A percentile compares a stretch with the other conserved stretches of the same genome.
phyloP scores from a whole-genome alignment of 1,140 invertebrate genomes.

The Euglossa dilemma region DNA sequence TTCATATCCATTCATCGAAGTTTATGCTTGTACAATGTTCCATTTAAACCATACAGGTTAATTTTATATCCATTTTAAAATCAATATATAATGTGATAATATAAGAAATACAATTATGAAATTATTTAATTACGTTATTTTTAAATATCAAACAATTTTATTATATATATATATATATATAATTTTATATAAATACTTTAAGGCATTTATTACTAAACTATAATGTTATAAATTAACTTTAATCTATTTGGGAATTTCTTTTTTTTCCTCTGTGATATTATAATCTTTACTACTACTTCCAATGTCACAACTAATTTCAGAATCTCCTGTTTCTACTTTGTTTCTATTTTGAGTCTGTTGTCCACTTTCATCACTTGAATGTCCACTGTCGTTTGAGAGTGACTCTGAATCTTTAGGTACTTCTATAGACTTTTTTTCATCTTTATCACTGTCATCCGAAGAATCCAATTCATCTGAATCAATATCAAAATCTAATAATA shows the following conservation, averaged over 20 bases:
- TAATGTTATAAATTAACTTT: background rate
- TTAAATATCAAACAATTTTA: background rate
- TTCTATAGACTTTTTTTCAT: background rate
- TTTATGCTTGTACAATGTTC: background rate
- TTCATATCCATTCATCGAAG: background rate
- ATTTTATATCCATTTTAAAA: background rate
- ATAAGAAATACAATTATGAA: background rate
- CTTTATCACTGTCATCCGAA: constrained; percentile 60
- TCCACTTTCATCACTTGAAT: constrained; percentile 48
- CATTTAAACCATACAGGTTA: background rate
- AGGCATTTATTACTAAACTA: background rate
- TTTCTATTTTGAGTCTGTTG: background rate
- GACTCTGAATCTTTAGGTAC: background rate
- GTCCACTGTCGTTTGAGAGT: constrained; percentile 48
- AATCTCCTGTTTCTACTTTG: background rate
- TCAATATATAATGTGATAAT: background rate
- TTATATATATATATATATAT: background rate
- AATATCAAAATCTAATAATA: constrained; percentile 75
- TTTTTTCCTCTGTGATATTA: background rate
- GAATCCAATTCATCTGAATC: constrained; percentile 75
- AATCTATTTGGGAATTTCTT: background rate
- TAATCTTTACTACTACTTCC: background rate
- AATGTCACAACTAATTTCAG: background rate
- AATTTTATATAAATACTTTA: background rate
- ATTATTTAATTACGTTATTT: background rate